Evolutionary conservation across 2,888 invertebrate genomes (phyloP).

Genomic region (Teleogryllus oceanicus): DNA sequence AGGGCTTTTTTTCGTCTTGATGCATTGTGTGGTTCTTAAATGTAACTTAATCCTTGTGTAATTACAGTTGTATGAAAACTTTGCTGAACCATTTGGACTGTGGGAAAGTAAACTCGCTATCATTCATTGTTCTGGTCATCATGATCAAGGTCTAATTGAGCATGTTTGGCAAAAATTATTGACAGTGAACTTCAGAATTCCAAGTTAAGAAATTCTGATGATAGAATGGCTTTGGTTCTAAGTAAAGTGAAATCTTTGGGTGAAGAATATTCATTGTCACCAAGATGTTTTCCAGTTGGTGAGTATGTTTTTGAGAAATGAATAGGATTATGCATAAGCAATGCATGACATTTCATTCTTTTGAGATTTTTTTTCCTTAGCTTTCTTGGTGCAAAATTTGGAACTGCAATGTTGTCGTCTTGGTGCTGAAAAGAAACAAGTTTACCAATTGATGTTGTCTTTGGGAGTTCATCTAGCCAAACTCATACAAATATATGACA

Average conservation of each 20-base stretch:
- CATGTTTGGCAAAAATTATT: slow-evolving; percentile 88
- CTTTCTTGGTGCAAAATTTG: slow-evolving; percentile 73
- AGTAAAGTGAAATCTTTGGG: slow-evolving; percentile 74
- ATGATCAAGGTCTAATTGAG: slow-evolving; percentile 82
- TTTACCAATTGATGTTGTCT: slow-evolving; percentile 70
- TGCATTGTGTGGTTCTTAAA: too few species aligned
- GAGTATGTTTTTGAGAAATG: slow-evolving; percentile 44
- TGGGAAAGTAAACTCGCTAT: slow-evolving; percentile 94
- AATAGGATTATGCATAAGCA: too few species aligned
- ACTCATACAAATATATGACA: slow-evolving; percentile 78
- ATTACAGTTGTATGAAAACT: slow-evolving; percentile 74
- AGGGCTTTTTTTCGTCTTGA: too few species aligned
- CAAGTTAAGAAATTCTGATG: slow-evolving; percentile 52
- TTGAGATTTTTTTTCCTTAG: slow-evolving; percentile 47
- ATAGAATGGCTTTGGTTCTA: slow-evolving; percentile 64
- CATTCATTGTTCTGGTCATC: slow-evolving; percentile 89
- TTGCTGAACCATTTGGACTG: slow-evolving; percentile 83
- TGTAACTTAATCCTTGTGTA: slow-evolving; percentile 23
- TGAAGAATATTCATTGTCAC: slow-evolving; percentile 73
- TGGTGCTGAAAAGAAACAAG: slow-evolving; percentile 67
- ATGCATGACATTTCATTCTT: not conserved
- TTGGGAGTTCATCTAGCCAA: slow-evolving; percentile 74
- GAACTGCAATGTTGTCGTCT: slow-evolving; percentile 74
- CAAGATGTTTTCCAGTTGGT: slow-evolving; percentile 85
- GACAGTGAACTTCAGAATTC: slow-evolving; percentile 42